Evolutionary conservation across 2,797 vertebrate species (phyloP), one percentile per base, ranked within the genome.

Genomic region (Danio jaintianensis): DNA sequence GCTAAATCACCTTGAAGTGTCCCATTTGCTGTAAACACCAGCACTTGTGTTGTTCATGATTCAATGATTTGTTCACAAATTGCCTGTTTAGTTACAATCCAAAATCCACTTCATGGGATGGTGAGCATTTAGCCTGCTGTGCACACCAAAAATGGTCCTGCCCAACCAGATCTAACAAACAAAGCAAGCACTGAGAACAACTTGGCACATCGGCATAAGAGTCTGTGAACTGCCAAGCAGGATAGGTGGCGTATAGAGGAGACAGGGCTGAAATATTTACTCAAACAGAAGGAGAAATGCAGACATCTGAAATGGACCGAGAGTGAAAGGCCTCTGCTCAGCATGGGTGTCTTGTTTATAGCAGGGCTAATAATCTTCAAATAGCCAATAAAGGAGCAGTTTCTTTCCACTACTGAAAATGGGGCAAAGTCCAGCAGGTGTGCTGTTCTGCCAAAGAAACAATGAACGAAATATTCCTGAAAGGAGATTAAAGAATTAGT

Each of bases 101-200:
- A 22, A 56, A 45, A 48, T 56, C 12, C 15, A 15, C 29, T 72
- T 77, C 16, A 59, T 18, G 5, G 59, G 52, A 47, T 59, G 47
- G 13, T 36, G 73, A 68, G 50, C 53, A 6, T 48, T 29, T 29
- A 22, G 12, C 22, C 47, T 0, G 5, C 7, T 38, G 15, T 3
- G 9, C 11, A 29, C 5, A 63, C 36, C 80, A 42, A 62, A n/a
- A 55, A 58, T 56, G 29, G 58, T 48, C 45, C 16, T 61, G 67
- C 70, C 70, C 67, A 70, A 56, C 53, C 71, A 58, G 56, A 76
- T 79, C 7, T n/a, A n/a, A n/a, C n/a, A 83, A 76, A 82, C 67
- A 79, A 47, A n/a, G 20, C 20, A 1, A 16, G 13, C 5, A 12
- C 36, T 52, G 55, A 56, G 50, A 64, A 64, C 9, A 6, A 16